phyloP scores from a whole-genome alignment of 1,140 invertebrate genomes.

The Chelonus insularis region DNA sequence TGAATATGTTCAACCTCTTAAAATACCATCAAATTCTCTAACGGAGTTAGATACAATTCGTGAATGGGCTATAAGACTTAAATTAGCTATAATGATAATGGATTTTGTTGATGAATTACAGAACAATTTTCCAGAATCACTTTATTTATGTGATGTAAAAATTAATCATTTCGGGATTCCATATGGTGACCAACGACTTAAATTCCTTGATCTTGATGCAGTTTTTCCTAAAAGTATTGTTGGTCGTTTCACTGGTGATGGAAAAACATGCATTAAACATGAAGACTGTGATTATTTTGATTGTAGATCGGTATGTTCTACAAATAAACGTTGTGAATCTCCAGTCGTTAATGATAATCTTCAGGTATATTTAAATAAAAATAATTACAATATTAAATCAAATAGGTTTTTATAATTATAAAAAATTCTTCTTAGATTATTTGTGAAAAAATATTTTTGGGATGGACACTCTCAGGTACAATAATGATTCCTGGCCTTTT shows the following conservation, averaged over 20 bases:
- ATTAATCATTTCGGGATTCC: slow-evolving; percentile 68
- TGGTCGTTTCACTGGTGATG: slow-evolving; percentile 53
- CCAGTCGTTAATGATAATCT: slow-evolving; percentile 68
- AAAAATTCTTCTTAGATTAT: slow-evolving; percentile 55
- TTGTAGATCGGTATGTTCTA: slow-evolving; percentile 64
- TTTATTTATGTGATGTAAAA: slow-evolving; percentile 71
- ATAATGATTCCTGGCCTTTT: slow-evolving; percentile 66
- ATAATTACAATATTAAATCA: background rate
- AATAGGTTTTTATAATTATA: background rate
- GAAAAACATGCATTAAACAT: slow-evolving; percentile 58
- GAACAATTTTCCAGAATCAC: slow-evolving; percentile 60
- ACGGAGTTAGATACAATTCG: slow-evolving; percentile 44
- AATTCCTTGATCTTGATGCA: slow-evolving; percentile 66
- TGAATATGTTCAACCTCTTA: slow-evolving; percentile 63
- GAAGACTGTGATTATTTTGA: slow-evolving; percentile 70
- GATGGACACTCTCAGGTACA: slow-evolving; percentile 64
- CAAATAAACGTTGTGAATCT: slow-evolving; percentile 58
- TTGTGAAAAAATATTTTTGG: slow-evolving; percentile 68
- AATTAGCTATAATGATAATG: slow-evolving; percentile 64
- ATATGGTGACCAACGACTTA: slow-evolving; percentile 58
- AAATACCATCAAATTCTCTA: slow-evolving; percentile 44
- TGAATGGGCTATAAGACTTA: slow-evolving; percentile 52
- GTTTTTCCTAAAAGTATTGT: slow-evolving; percentile 60
- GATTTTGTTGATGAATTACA: slow-evolving; percentile 66
- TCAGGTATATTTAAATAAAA: slow-evolving; percentile 50